Conservation (phyloP, 2,797 vertebrate genomes). For the Ceyx erithaca region DNA sequence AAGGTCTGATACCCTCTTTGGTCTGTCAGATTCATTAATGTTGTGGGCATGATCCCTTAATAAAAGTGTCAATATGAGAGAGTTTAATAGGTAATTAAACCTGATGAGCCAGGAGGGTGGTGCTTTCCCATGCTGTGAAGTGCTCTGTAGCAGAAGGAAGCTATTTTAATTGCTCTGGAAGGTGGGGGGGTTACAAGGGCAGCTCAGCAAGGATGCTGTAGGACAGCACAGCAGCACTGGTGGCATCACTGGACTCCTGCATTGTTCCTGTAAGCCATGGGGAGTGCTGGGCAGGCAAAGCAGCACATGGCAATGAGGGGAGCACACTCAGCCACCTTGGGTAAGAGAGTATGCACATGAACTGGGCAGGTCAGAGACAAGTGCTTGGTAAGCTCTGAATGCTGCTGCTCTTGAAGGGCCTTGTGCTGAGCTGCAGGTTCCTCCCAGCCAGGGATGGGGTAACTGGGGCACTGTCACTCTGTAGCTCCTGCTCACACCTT, state of each 20-base stretch:
- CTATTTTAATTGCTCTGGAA: not conserved
- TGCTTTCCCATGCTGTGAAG: not conserved
- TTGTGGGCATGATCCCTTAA: not conserved
- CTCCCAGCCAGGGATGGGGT: not conserved
- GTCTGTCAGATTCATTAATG: not conserved
- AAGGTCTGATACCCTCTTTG: not conserved
- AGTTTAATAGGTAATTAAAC: not conserved
- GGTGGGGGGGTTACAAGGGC: not conserved
- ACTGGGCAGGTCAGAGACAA: not conserved
- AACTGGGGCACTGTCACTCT: not conserved
- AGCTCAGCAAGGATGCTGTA: not conserved
- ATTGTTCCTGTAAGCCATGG: not conserved
- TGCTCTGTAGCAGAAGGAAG: not conserved
- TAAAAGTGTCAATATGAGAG: not conserved
- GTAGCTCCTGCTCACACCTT: not conserved
- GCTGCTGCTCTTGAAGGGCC: not conserved
- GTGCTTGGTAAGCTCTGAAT: not conserved
- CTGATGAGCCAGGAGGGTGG: not conserved
- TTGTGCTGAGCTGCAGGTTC: not conserved
- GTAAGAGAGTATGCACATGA: not conserved
- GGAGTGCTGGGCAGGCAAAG: not conserved
- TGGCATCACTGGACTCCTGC: not conserved
- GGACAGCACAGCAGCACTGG: not conserved
- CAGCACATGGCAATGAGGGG: not conserved
- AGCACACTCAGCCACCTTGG: not conserved